Base-by-base conservation (phyloP, 2,797 vertebrate genomes). In the Sciurus vulgaris region DNA sequence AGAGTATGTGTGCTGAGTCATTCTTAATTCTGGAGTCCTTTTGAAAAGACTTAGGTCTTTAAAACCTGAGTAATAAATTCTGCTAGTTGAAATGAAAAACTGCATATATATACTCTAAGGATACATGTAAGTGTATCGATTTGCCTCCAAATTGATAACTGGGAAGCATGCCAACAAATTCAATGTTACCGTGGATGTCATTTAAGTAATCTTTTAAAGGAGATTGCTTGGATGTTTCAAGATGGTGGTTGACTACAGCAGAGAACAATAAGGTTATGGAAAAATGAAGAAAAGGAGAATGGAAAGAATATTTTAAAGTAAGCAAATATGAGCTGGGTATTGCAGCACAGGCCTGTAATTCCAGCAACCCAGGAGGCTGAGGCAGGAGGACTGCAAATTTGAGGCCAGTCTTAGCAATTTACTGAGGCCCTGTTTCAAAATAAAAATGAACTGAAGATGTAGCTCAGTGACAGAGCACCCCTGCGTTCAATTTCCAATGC, bases 131-230 rank as follows among this genome's bases (percentile, higher is more conserved):
- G 76, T 76, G 38, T 86, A 97, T 95, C 63, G 96, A 97, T 96
- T 81, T 41, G 69, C 76, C 89, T 94, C 84, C 97, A 96, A 97
- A 96, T 93, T 97, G 97, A 93, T 96, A 93, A 87, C 91, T 87
- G 95, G 96, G 96, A 95, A 95, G 54, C 6, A 7, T 35, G 97
- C 97, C 97, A 97, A 41, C 41, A 41, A 67, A 78, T 49, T 76
- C 54, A 69, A 33, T 51, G 93, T 89, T 90, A 70, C 41, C 61
- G 63, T 92, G 84, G 72, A 77, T 78, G 67, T 85, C 86, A 87
- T 30, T 91, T 70, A 92, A 95, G 76, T 83, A 5, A 74, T 91
- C 84, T 88, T 91, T 89, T 59, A 30, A 70, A 89, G 90, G 89
- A 89, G 35, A 70, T 10, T 20, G 8, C 74, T 26, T 84, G 61